Evolutionary conservation across 2,888 invertebrate species (phyloP), one percentile per base, ranked within the genome.

Genomic region (Carpatolechia fugitivella): DNA sequence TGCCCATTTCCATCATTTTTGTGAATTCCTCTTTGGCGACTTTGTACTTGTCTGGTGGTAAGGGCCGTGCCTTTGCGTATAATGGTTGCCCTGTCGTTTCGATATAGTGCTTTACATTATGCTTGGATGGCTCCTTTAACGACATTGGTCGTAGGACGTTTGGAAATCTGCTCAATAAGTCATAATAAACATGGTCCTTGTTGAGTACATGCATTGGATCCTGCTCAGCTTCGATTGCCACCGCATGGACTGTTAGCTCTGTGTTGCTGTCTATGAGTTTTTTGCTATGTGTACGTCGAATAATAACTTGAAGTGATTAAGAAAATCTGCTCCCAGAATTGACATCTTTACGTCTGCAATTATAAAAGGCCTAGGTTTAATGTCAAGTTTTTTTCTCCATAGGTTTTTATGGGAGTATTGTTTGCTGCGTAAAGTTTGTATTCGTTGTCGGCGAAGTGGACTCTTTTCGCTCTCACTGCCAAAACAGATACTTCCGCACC

Each of bases 31-130:
- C 41, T n/a, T 52, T 40, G 10, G 30, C 41, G 3, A 8, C 14
- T 30, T 52, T 40, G 20, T 41, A 40, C 14, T 38, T 38, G 14
- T 49, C 50, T 1, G 59, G 59, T 10, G 54, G 46, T 6, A 54
- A 31, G 10, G 59, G 54, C 16, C 49, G 18, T n/a, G 59, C 33
- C 0, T 52, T 44, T 0, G 56, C 54, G 50, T 31, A 58, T 8
- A 57, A 13, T 8, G 56, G 60, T 5, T 52, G 56, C 3, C 60
- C 57, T 0, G 54, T 41, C 0, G 57, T 60, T 20, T 56, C 56
- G 3, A 60, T 58, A 33, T 56, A 35, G 29, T 58, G 60, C 2
- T 40, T 36, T 4, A 56, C 44, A 30, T 52, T 36, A 44, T 59
- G 53, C n/a, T 57, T 47, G 0, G 49, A 0, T 13, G 35, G 40